Evolutionary conservation across 2,113 vertebrate genomes (phyloP), one percentile per base, ranked within the genome.

Genomic region (Strix uralensis): DNA sequence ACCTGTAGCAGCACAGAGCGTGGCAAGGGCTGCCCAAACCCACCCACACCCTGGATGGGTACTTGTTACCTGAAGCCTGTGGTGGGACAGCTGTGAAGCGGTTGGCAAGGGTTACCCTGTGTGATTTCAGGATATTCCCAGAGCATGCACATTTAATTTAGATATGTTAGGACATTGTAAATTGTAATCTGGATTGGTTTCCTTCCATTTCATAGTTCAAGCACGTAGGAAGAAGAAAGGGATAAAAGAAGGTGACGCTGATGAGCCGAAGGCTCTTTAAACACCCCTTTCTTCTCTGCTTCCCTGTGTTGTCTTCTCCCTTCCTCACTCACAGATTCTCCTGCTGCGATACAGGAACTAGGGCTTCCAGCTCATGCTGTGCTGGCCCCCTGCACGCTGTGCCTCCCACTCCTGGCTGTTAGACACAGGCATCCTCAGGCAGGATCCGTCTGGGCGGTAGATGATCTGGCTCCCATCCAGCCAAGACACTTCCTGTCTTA

Each of bases 361-460:
- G 89, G 67, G n/a, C 81, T 95, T 92, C 94, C 81, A 95, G 81
- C 81, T 91, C 89, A 66, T 69, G 70, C 40, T 77, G 62, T 87
- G 70, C 66, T 95, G 89, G n/a, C 15, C 89, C 62, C n/a, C 29
- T 66, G 46, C 69, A 44, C 1, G 2, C 62, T 77, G 54, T 77
- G 65, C 91, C 84, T 66, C 92, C 77, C 89, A 80, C 81, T 94
- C 83, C 38, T 91, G 84, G 42, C 86, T 92, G 36, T 69, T 82
- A 75, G 83, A 81, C 44, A 40, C 30, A 63, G 61, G 49, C 73
- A 94, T 59, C 40, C 36, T 92, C 52, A n/a, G 7, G 12, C 73
- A 81, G 77, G 61, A 91, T 4, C 52, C 65, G 69, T 86, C 77
- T 95, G 74, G 7, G 21, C 74, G 78, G 52, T 81, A 79, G 44